phyloP scores from a whole-genome alignment of 2,113 vertebrate genomes.

The Melanostigma gelatinosum region DNA sequence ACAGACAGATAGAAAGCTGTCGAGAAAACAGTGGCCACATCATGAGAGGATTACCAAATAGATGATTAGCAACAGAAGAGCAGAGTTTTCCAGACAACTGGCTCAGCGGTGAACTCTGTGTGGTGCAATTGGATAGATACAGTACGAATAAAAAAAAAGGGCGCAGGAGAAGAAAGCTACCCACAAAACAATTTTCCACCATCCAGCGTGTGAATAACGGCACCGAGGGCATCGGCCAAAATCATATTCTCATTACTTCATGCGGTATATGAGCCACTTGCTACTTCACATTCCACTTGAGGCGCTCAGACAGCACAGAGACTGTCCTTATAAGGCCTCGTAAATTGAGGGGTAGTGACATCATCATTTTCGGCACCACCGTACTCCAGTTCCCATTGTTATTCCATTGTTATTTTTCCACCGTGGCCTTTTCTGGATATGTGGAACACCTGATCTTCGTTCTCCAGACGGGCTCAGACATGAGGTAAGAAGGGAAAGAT shows the following conservation, averaged over 20 bases:
- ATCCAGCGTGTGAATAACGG: slow-evolving; percentile 35
- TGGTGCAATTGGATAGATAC: slow-evolving; percentile 26
- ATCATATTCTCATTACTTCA: slow-evolving; percentile 63
- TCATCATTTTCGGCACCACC: slow-evolving; percentile 63
- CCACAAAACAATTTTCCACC: slow-evolving; percentile 35
- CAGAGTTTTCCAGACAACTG: slow-evolving; percentile 16
- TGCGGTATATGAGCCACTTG: slow-evolving; percentile 58
- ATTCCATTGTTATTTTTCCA: slow-evolving; percentile 73
- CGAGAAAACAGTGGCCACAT: slow-evolving; percentile 6
- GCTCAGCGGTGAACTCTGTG: slow-evolving; percentile 14
- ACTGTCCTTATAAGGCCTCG: slow-evolving; percentile 75
- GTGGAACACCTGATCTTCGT: slow-evolving; percentile 66
- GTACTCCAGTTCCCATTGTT: slow-evolving; percentile 60
- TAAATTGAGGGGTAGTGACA: slow-evolving; percentile 63
- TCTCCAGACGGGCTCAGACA: slow-evolving; percentile 67
- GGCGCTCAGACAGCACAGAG: slow-evolving; percentile 65
- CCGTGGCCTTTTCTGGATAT: slow-evolving; percentile 61
- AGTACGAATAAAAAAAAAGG: neutral
- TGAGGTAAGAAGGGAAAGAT: slow-evolving; percentile 73
- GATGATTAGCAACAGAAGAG: slow-evolving; percentile 24
- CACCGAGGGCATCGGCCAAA: slow-evolving; percentile 32
- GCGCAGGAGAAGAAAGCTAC: slow-evolving; percentile 2
- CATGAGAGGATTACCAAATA: slow-evolving; percentile 27
- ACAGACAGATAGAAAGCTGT: neutral
- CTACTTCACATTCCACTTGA: slow-evolving; percentile 70